These are phyloP conservation scores for Hystrix brachyura DNA, from an alignment of 2,113 vertebrate genomes.

Conservation along the genomic window DNA sequence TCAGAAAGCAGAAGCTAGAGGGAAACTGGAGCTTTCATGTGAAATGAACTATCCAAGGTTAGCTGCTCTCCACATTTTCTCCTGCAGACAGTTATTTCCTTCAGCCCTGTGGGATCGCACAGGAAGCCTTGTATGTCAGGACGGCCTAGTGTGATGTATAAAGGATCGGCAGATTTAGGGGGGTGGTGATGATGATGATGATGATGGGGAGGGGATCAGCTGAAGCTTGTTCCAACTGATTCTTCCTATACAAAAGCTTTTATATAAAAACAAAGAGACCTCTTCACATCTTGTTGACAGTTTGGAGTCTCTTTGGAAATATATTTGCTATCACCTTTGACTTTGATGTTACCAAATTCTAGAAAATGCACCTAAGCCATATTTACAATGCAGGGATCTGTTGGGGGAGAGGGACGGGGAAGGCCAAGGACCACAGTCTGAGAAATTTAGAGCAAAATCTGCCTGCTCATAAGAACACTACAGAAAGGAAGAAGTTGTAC, in stretches of 20 bases:
- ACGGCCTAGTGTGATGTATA: conserved; percentile 45
- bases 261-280: background rate
- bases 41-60: background rate
- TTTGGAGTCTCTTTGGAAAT: background rate
- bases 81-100: background rate
- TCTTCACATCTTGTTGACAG: background rate
- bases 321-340: background rate
- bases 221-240: background rate
- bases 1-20: conserved; percentile 44
- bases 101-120: fast-evolving
- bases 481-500: background rate
- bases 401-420: background rate
- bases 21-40: conserved; percentile 42
- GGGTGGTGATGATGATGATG: background rate
- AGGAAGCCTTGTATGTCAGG: conserved; percentile 1
- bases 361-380: background rate
- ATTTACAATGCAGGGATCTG: background rate
- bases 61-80: background rate
- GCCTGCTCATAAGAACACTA: background rate
- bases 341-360: background rate
- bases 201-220: background rate
- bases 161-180: conserved; percentile 73
- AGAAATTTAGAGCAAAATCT: background rate
- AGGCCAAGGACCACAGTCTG: background rate
- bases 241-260: conserved; percentile 1